Conservation (phyloP, 2,113 vertebrate species). For the Ovis canadensis region DNA sequence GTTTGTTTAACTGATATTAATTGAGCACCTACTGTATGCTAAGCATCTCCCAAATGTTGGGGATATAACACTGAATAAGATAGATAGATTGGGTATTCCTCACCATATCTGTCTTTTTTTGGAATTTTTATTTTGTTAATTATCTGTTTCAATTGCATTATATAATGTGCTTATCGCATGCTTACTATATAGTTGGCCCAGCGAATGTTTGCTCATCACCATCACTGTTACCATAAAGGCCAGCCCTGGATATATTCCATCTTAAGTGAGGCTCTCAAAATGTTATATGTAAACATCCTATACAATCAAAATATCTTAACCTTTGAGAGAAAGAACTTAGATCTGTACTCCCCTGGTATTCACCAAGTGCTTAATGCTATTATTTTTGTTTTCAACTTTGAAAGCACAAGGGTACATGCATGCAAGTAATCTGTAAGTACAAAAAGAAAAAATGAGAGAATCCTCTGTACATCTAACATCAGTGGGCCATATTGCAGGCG, state of each 20-base stretch:
- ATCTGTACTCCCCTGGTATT: background rate
- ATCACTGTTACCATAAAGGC: background rate
- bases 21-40: background rate
- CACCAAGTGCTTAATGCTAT: background rate
- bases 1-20: background rate
- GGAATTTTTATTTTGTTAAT: background rate
- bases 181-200: background rate
- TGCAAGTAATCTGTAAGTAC: background rate
- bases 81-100: background rate
- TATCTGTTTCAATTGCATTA: background rate
- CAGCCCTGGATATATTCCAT: background rate
- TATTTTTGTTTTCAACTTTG: background rate
- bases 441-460: background rate
- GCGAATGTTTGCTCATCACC: background rate
- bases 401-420: background rate
- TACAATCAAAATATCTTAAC: background rate
- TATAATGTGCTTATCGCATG: background rate
- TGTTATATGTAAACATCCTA: background rate
- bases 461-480: background rate
- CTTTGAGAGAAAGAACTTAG: background rate
- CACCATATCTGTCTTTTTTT: background rate
- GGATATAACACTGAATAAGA: background rate
- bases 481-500: background rate
- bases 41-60: background rate
- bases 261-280: constrained; percentile 22